phyloP scores from a whole-genome alignment of 2,888 invertebrate species.

The Tolmerus cingulatus region DNA sequence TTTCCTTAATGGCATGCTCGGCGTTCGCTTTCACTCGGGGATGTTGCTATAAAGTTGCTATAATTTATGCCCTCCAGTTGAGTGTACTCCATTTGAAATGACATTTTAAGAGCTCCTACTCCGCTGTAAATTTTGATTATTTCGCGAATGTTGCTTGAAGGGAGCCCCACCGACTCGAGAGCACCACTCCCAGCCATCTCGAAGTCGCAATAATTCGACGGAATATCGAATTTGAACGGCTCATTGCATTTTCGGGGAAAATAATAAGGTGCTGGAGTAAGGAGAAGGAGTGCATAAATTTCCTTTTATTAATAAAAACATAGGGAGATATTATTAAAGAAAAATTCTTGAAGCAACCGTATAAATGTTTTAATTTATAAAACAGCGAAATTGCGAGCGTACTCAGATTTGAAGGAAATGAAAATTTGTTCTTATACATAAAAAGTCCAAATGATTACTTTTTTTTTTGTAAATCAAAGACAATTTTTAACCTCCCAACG shows the following conservation, averaged over 20 bases:
- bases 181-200: not conserved
- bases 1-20: constrained; percentile 46
- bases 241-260: constrained; percentile 25
- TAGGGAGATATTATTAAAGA: not conserved
- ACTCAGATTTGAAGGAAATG: not conserved
- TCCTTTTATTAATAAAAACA: not conserved
- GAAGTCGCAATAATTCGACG: not conserved
- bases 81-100: constrained; percentile 43
- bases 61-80: constrained; percentile 48
- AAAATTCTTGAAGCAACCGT: not conserved
- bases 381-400: not conserved
- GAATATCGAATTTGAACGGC: constrained; percentile 38
- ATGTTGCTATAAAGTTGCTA: constrained; percentile 46
- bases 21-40: constrained; percentile 33
- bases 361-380: not conserved
- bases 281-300: constrained; percentile 3
- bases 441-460: not conserved
- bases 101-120: constrained; percentile 45
- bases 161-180: not conserved
- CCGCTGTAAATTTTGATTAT: constrained; percentile 45
- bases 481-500: not conserved
- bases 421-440: not conserved
- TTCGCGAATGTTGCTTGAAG: constrained; percentile 9
- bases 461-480: not conserved
- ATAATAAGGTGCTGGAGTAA: constrained; percentile 10